Evolutionary conservation across 1,140 invertebrate species (phyloP).

Genomic region (Polyergus mexicanus): DNA sequence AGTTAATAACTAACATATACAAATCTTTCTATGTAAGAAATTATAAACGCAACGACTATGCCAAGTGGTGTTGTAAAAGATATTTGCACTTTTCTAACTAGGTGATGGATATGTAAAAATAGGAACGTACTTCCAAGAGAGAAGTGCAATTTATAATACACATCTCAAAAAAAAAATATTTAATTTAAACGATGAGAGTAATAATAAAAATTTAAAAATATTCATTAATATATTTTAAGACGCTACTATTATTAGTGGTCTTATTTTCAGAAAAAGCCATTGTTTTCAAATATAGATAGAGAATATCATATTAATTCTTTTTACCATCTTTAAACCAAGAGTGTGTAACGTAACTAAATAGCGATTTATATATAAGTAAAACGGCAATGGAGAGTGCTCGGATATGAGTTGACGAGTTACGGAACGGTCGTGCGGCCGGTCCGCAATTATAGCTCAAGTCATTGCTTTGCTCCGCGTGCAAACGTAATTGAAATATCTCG

Average conservation of each 20-base stretch:
- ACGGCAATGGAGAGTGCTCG: slow-evolving; percentile 12
- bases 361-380: slow-evolving; percentile 13
- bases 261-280: too few species aligned
- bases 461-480: slow-evolving; percentile 48
- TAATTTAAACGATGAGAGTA: too few species aligned
- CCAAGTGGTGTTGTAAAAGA: neutral
- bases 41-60: neutral
- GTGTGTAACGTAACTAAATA: slow-evolving; percentile 1
- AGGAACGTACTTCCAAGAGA: neutral
- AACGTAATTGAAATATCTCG: slow-evolving; percentile 83
- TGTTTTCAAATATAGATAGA: too few species aligned
- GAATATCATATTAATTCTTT: too few species aligned
- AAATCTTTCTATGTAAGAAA: neutral
- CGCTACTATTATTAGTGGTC: too few species aligned
- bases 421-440: slow-evolving; percentile 63
- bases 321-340: neutral
- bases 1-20: neutral
- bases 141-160: neutral
- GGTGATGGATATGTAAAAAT: neutral
- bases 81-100: neutral
- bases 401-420: slow-evolving; percentile 71
- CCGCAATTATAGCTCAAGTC: slow-evolving; percentile 73
- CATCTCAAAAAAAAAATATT: neutral
- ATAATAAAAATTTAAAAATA: too few species aligned
- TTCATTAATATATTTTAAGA: too few species aligned